Conservation (phyloP, 2,888 invertebrate genomes). For the Strigamia crassipes region DNA sequence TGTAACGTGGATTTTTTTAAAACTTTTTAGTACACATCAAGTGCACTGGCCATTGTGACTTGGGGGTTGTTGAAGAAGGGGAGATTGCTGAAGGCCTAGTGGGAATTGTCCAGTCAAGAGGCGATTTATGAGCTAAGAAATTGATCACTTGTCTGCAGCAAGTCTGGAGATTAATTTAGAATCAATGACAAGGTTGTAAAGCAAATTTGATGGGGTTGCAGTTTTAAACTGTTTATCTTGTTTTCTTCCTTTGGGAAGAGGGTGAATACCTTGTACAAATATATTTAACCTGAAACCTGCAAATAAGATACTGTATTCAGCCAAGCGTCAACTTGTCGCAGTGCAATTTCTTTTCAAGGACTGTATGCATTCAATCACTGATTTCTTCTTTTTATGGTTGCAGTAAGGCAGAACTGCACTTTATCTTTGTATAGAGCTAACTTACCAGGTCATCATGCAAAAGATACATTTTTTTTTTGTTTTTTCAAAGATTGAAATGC, state of each 20-base stretch:
- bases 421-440: too few species aligned
- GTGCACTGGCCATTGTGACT: background rate
- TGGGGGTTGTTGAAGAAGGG: constrained; percentile 21
- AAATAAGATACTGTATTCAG: background rate
- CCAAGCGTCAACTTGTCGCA: background rate
- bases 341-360: background rate
- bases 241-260: background rate
- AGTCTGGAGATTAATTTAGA: constrained; percentile 36
- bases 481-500: too few species aligned
- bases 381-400: too few species aligned
- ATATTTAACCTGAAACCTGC: background rate
- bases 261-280: background rate
- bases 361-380: too few species aligned
- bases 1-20: background rate
- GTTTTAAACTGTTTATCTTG: background rate
- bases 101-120: constrained; percentile 33
- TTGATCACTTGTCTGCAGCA: background rate
- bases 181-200: constrained; percentile 37
- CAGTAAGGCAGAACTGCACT: too few species aligned
- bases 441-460: too few species aligned
- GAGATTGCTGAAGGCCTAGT: background rate
- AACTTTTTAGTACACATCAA: constrained; percentile 19
- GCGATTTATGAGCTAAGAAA: constrained; percentile 36
- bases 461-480: too few species aligned
- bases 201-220: constrained; percentile 18